These are phyloP conservation scores for Napeogenes inachia DNA, from an alignment of 2,888 invertebrate genomes.

Conservation along the genomic window DNA sequence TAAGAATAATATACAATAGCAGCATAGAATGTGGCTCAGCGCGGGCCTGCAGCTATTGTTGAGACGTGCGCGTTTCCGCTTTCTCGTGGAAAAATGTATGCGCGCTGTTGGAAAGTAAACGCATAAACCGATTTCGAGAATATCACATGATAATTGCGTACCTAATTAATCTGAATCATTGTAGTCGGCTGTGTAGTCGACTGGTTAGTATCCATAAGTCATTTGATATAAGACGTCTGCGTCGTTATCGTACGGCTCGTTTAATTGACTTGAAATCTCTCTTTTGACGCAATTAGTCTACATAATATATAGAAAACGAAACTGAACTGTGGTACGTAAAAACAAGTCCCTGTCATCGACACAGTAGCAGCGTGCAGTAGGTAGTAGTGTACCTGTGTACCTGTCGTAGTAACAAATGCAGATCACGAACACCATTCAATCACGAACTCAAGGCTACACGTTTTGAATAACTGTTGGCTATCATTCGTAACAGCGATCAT, in stretches of 20 bases:
- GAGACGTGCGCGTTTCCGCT: slow-evolving; percentile 73
- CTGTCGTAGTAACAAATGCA: slow-evolving; percentile 27
- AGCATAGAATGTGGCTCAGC: slow-evolving; percentile 61
- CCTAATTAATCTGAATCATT: slow-evolving; percentile 30
- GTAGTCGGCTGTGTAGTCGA: slow-evolving; percentile 4
- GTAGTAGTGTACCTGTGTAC: slow-evolving; percentile 22
- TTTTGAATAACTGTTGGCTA: slow-evolving; percentile 29
- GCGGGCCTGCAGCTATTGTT: slow-evolving; percentile 66
- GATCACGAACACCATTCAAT: slow-evolving; percentile 34
- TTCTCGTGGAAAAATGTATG: slow-evolving; percentile 75
- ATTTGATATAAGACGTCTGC: slow-evolving; percentile 6
- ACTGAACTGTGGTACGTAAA: slow-evolving; percentile 15
- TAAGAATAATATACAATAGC: slow-evolving; percentile 65
- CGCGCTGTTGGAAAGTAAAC: slow-evolving; percentile 70
- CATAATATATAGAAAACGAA: slow-evolving; percentile 21
- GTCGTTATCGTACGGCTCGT: background rate
- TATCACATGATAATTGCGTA: slow-evolving; percentile 36
- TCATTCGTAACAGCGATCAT: slow-evolving; percentile 28
- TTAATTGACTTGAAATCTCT: slow-evolving; percentile 4
- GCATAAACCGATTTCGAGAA: slow-evolving; percentile 42
- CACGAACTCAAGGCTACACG: slow-evolving; percentile 36
- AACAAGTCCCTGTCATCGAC: slow-evolving; percentile 24
- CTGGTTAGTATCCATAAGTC: slow-evolving; percentile 10
- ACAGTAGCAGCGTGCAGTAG: slow-evolving; percentile 6
- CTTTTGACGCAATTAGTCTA: slow-evolving; percentile 5